Conservation (phyloP, 2,888 invertebrate genomes). For the Catocala sponsa region DNA sequence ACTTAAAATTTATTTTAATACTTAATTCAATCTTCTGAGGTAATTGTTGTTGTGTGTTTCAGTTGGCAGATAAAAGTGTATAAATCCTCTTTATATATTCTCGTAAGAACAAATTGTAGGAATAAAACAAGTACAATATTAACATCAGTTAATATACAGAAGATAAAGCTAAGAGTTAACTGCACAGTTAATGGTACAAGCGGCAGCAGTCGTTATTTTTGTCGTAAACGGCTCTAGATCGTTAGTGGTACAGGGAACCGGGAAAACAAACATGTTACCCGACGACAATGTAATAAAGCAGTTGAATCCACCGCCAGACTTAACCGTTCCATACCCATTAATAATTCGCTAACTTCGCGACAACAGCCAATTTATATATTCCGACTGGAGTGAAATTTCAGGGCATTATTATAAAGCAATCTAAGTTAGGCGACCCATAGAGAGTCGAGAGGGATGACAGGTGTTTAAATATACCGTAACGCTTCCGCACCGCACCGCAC, state of each 20-base stretch:
- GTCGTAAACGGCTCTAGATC: constrained; percentile 70
- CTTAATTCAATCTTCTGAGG: too few species aligned
- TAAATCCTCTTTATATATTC: too few species aligned
- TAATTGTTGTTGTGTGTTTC: too few species aligned
- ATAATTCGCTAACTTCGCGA: constrained; percentile 75
- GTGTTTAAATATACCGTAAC: constrained; percentile 79
- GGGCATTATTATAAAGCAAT: constrained; percentile 85
- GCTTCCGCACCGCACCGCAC: constrained; percentile 59
- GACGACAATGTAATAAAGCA: constrained; percentile 71
- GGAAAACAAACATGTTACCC: constrained; percentile 63
- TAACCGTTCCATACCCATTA: constrained; percentile 67
- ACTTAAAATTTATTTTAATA: too few species aligned
- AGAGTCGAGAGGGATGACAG: constrained; percentile 77
- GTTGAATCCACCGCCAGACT: constrained; percentile 60
- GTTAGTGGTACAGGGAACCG: constrained; percentile 65
- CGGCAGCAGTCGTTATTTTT: constrained; percentile 68
- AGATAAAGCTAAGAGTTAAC: constrained; percentile 70
- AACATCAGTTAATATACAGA: constrained; percentile 41
- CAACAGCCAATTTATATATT: constrained; percentile 79
- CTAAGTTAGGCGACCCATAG: constrained; percentile 80
- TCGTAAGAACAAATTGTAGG: neutral
- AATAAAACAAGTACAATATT: neutral
- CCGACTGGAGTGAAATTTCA: constrained; percentile 75
- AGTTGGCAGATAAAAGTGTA: too few species aligned
- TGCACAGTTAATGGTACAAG: constrained; percentile 52